Evolutionary conservation across 2,113 vertebrate genomes (phyloP), one percentile per base, ranked within the genome.

Genomic region (Macroglossus sobrinus): DNA sequence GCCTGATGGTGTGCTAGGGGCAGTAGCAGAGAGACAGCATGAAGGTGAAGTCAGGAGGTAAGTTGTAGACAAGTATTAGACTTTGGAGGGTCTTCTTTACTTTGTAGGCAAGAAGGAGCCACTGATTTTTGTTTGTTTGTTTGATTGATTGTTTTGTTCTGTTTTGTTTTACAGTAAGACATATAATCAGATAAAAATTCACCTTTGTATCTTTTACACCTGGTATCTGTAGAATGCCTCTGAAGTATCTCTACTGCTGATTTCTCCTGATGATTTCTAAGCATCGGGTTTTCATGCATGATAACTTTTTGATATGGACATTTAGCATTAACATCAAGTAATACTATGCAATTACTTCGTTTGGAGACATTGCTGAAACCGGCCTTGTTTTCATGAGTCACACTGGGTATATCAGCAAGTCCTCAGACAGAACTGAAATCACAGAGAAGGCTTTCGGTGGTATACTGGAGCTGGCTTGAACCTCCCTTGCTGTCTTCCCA

Each of bases 371-470:
- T 61, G 50, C 91, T 88, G 84, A 90, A 97, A 92, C 93, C 68
- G 97, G 89, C 96, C 71, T 43, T 38, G 79, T 98, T 98, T 97
- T 96, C 97, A 19, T 97, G 98, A 98, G 97, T 98, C 96, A 97
- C 71, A 57, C 86, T 84, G 90, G 97, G 93, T 94, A 76, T 14
- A 55, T 96, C 93, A 90, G 59, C 82, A 28, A 92, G 64, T 97
- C 53, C 95, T 93, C 94, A 98, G 97, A 96, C 84, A 76, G 82
- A 98, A 97, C 98, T 81, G 97, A 98, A 98, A 97, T 97, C 97
- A 94, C 96, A 94, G 96, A 12, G 96, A 89, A 35, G 79, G 92
- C 89, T 98, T 95, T 98, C 93, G 87, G 97, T 97, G 97, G 55
- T 96, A 80, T 78, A 96, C 89, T 82, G 79, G 96, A 97, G 84